Conservation (phyloP, 1,140 invertebrate genomes). For the Pantala flavescens region DNA sequence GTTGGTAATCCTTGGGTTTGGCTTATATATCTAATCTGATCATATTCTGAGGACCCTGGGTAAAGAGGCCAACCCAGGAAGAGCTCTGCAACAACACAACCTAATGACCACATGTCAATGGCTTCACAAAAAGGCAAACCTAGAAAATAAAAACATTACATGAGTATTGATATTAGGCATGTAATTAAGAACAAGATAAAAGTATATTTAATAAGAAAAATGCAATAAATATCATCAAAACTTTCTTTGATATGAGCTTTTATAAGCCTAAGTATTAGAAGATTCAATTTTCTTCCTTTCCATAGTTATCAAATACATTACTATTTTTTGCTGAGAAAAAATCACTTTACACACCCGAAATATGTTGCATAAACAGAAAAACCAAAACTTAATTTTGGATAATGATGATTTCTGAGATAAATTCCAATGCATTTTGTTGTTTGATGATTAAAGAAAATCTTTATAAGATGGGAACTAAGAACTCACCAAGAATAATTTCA, state of each 20-base stretch:
- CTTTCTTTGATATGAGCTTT: too few relatives aligned
- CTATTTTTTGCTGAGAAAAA: too few relatives aligned
- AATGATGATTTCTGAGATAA: background rate
- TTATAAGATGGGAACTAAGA: background rate
- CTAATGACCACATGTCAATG: constrained; percentile 99
- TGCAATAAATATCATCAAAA: constrained; percentile 13
- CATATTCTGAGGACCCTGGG: constrained; percentile 98
- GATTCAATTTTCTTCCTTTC: too few relatives aligned
- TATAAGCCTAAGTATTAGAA: too few relatives aligned
- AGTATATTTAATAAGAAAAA: background rate
- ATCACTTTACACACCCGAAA: too few relatives aligned
- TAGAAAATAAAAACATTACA: constrained; percentile 24
- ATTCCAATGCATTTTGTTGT: too few relatives aligned
- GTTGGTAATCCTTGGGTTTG: constrained; percentile 91
- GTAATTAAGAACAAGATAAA: background rate
- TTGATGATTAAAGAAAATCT: too few relatives aligned
- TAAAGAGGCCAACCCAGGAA: constrained; percentile 99
- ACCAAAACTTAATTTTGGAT: too few relatives aligned
- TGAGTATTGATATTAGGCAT: constrained; percentile 8
- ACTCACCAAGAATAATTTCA: constrained; percentile 86
- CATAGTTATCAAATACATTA: too few relatives aligned
- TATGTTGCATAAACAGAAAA: too few relatives aligned
- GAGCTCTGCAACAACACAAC: constrained; percentile 97
- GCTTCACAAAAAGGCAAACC: constrained; percentile 96
- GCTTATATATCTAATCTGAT: constrained; percentile 91